Evolutionary conservation across 2,888 invertebrate species (phyloP).

Genomic region (Aphidius colemani): DNA sequence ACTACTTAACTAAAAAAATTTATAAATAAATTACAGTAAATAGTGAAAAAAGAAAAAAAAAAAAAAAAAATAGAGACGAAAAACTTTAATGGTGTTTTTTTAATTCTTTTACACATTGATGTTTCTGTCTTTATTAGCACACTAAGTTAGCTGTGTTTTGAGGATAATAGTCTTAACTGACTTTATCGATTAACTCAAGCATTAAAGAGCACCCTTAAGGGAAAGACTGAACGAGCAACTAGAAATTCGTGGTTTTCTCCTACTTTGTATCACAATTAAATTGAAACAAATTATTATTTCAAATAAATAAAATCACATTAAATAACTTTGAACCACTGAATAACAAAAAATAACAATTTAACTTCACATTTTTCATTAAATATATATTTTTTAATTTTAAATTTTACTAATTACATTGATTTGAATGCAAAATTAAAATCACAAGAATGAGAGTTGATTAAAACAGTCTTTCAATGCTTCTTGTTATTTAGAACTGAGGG

Average conservation of each 20-base stretch:
- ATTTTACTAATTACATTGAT: not conserved
- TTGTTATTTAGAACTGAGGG: slow-evolving; percentile 18
- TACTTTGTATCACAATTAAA: too few species aligned
- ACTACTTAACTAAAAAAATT: not conserved
- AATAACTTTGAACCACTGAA: too few species aligned
- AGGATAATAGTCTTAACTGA: slow-evolving; percentile 32
- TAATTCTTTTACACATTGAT: slow-evolving; percentile 29
- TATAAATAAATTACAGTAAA: slow-evolving; percentile 1
- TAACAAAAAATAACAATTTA: slow-evolving; percentile 3
- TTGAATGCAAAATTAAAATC: not conserved
- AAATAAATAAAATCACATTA: too few species aligned
- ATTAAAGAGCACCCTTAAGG: slow-evolving; percentile 34
- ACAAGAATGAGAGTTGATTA: not conserved
- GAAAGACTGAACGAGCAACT: slow-evolving; percentile 24
- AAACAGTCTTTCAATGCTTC: too few species aligned
- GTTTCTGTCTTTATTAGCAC: slow-evolving; percentile 34
- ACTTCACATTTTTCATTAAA: slow-evolving; percentile 1
- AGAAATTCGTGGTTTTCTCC: not conserved
- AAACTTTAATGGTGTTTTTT: slow-evolving; percentile 17
- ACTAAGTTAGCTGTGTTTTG: slow-evolving; percentile 29
- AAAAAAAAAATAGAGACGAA: too few species aligned
- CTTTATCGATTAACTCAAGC: slow-evolving; percentile 35
- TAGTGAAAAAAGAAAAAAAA: not conserved
- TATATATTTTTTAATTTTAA: not conserved
- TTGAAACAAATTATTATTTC: too few species aligned